Evolutionary conservation across 1,140 invertebrate species (phyloP).

Genomic region (Drosophila equinoxialis): DNA sequence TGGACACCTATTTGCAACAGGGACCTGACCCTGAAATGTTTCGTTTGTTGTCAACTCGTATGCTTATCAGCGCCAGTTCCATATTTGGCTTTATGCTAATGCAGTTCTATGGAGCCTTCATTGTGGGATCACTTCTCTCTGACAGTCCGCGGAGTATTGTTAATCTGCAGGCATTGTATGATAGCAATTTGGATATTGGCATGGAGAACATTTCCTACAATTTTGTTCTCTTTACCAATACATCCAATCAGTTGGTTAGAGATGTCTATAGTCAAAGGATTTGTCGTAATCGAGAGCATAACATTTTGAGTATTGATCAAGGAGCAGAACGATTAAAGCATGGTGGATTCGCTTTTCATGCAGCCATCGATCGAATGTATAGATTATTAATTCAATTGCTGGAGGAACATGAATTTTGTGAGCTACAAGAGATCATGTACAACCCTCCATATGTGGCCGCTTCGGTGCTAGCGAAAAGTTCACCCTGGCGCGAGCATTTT

Average conservation of each 20-base stretch:
- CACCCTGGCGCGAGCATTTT: slow-evolving; percentile 68
- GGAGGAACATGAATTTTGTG: slow-evolving; percentile 65
- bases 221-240: slow-evolving; percentile 82
- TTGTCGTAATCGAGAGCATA: slow-evolving; percentile 32
- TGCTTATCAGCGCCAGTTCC: slow-evolving; percentile 83
- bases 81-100: slow-evolving; percentile 85
- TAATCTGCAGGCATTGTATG: slow-evolving; percentile 83
- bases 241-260: slow-evolving; percentile 43
- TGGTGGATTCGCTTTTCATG: slow-evolving; percentile 74
- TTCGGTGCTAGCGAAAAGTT: slow-evolving; percentile 48
- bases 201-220: slow-evolving; percentile 85
- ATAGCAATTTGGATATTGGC: slow-evolving; percentile 84
- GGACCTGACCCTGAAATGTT: slow-evolving; percentile 62
- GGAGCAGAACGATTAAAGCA: slow-evolving; percentile 53
- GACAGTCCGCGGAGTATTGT: slow-evolving; percentile 84
- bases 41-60: slow-evolving; percentile 59
- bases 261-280: slow-evolving; percentile 60
- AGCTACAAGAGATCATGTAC: slow-evolving; percentile 70
- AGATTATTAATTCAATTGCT: slow-evolving; percentile 44
- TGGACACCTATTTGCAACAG: slow-evolving; percentile 72
- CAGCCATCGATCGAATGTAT: slow-evolving; percentile 65
- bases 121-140: slow-evolving; percentile 87
- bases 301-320: slow-evolving; percentile 56
- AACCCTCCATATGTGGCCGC: slow-evolving; percentile 39
- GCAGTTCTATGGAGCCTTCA: slow-evolving; percentile 87